These are phyloP conservation scores for Mactra quadrangularis DNA, from an alignment of 1,140 invertebrate species.

Conservation along the genomic window DNA sequence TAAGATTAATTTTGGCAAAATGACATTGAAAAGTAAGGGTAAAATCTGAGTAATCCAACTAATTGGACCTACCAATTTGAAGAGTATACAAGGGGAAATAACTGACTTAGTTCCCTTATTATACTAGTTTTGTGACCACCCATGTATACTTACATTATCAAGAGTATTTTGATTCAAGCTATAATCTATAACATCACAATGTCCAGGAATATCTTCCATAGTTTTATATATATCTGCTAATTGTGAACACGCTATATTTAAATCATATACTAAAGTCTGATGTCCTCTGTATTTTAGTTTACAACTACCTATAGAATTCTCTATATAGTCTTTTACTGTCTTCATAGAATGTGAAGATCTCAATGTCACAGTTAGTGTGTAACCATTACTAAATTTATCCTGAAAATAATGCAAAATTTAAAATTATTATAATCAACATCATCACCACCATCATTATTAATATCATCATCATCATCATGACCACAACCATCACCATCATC, in stretches of 20 bases:
- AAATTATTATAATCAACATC: too few relatives aligned
- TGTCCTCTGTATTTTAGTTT: conserved; percentile 88
- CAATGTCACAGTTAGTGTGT: conserved; percentile 82
- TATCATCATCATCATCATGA: too few relatives aligned
- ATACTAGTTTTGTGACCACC: too few relatives aligned
- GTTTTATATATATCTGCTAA: conserved; percentile 83
- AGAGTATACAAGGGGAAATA: too few relatives aligned
- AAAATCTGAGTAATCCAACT: too few relatives aligned
- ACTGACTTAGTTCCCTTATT: too few relatives aligned
- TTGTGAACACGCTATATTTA: conserved; percentile 52
- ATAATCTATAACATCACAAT: conserved; percentile 84
- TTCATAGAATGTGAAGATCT: neutral
- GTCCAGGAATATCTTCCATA: conserved; percentile 80
- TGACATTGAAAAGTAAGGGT: too few relatives aligned
- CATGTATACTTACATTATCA: conserved; percentile 82
- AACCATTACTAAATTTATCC: conserved; percentile 89
- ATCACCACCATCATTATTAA: too few relatives aligned
- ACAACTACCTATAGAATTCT: conserved; percentile 70
- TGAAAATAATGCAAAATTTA: too few relatives aligned
- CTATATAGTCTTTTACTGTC: conserved; percentile 18
- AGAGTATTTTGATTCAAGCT: conserved; percentile 85
- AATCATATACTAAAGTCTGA: conserved; percentile 85
- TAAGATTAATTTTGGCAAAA: too few relatives aligned
- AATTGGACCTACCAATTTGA: too few relatives aligned
- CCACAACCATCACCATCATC: too few relatives aligned